These are phyloP conservation scores for Urophycis tenuis DNA, from an alignment of 2,797 vertebrate genomes.

Conservation along the genomic window DNA sequence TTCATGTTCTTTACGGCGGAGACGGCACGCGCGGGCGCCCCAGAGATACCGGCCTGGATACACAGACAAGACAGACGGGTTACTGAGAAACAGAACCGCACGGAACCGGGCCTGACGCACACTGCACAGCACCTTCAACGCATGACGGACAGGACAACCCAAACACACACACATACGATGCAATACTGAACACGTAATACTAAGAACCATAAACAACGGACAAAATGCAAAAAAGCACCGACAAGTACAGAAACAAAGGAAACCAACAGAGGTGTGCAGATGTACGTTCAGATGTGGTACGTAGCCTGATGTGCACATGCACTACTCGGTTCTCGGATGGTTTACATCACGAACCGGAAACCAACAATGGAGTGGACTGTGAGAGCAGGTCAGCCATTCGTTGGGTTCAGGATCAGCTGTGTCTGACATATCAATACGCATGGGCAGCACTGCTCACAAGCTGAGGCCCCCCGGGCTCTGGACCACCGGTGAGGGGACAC, in stretches of 20 bases:
- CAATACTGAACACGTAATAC: constrained; percentile 48
- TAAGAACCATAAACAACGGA: constrained; percentile 56
- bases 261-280: constrained; percentile 66
- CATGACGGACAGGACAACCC: constrained; percentile 36
- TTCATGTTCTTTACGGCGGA: constrained; percentile 99
- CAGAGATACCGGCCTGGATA: constrained; percentile 94
- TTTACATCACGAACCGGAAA: constrained; percentile 64
- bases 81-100: constrained; percentile 49
- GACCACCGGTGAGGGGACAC: constrained; percentile 51
- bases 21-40: constrained; percentile 95
- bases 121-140: constrained; percentile 48
- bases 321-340: constrained; percentile 53
- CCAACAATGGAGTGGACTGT: constrained; percentile 64
- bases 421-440: constrained; percentile 52
- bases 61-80: constrained; percentile 55
- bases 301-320: constrained; percentile 70
- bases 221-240: constrained; percentile 70
- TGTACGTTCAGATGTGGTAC: constrained; percentile 67
- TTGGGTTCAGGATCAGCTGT: constrained; percentile 30
- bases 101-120: constrained; percentile 33
- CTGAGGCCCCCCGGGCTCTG: constrained; percentile 59
- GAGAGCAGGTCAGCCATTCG: constrained; percentile 41
- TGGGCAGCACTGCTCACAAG: constrained; percentile 60
- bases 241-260: constrained; percentile 57
- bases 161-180: constrained; percentile 36